Evolutionary conservation across 2,797 vertebrate genomes (phyloP).

Genomic region (Heteromormyrus szaboi): DNA sequence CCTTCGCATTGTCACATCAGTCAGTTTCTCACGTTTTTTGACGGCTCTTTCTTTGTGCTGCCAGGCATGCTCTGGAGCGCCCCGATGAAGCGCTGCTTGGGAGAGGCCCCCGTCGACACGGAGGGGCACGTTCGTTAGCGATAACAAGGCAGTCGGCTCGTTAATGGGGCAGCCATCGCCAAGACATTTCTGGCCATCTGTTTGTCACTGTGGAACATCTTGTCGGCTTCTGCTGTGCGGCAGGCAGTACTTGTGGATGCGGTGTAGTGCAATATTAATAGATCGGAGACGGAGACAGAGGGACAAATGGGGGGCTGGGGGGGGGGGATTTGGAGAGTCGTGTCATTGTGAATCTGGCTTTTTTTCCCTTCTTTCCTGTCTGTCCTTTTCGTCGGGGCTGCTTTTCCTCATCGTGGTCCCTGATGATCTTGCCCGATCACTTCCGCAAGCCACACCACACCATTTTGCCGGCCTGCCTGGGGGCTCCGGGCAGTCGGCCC

Average conservation of each 20-base stretch:
- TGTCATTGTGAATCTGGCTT: not conserved
- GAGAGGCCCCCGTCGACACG: slow-evolving; percentile 25
- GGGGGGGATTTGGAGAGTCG: not conserved
- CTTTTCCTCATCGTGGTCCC: not conserved
- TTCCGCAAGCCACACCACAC: not conserved
- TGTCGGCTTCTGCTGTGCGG: slow-evolving; percentile 59
- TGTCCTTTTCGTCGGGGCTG: not conserved
- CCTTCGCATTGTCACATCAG: not conserved
- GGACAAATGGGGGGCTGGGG: not conserved
- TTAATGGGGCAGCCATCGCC: slow-evolving; percentile 64
- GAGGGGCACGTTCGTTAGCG: slow-evolving; percentile 42
- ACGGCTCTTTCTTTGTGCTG: slow-evolving; percentile 1
- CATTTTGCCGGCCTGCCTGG: slow-evolving; percentile 11
- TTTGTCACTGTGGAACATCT: slow-evolving; percentile 72
- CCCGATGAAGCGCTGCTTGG: not conserved
- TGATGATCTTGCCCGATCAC: not conserved
- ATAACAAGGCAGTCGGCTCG: slow-evolving; percentile 61
- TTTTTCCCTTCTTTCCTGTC: not conserved
- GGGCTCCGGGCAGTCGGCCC: slow-evolving; percentile 36
- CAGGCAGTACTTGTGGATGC: slow-evolving; percentile 44
- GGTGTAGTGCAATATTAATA: slow-evolving; percentile 66
- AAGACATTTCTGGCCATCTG: slow-evolving; percentile 71
- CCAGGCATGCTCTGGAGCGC: not conserved
- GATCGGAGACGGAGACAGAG: slow-evolving; percentile 36
- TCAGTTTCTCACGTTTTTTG: slow-evolving; percentile 1